Evolutionary conservation across 2,797 vertebrate species (phyloP).

Genomic region (Lycodopsis pacificus): DNA sequence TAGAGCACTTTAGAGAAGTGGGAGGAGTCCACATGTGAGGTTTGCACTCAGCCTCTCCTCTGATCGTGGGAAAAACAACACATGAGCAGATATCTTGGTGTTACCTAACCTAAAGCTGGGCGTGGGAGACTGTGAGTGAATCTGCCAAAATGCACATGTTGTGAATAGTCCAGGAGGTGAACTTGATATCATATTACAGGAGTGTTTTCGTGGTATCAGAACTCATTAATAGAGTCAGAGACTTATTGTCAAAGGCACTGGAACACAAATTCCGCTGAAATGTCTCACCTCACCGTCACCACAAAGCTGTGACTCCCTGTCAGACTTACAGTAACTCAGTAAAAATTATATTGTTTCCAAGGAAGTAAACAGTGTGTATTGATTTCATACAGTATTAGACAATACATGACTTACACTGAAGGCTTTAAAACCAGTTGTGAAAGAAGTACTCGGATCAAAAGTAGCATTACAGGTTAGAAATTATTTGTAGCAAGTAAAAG

Average conservation of each 20-base stretch:
- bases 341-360: constrained; percentile 19
- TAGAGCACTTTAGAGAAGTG: background rate
- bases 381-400: constrained; percentile 11
- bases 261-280: background rate
- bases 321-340: background rate
- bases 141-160: constrained; percentile 29
- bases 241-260: background rate
- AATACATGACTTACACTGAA: background rate
- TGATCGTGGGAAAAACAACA: constrained; percentile 64
- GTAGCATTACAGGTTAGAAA: background rate
- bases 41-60: background rate
- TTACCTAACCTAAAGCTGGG: constrained; percentile 31
- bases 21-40: constrained; percentile 21
- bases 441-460: background rate
- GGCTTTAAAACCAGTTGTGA: background rate
- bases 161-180: constrained; percentile 15
- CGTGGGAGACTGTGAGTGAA: constrained; percentile 18
- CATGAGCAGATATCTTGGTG: constrained; percentile 36
- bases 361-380: background rate
- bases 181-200: constrained; percentile 11
- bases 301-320: background rate
- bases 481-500: too few species aligned
- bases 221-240: background rate
- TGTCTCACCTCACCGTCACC: background rate
- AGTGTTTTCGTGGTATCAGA: background rate